phyloP scores from a whole-genome alignment of 2,888 invertebrate species.

The Aporophyla nigra region DNA sequence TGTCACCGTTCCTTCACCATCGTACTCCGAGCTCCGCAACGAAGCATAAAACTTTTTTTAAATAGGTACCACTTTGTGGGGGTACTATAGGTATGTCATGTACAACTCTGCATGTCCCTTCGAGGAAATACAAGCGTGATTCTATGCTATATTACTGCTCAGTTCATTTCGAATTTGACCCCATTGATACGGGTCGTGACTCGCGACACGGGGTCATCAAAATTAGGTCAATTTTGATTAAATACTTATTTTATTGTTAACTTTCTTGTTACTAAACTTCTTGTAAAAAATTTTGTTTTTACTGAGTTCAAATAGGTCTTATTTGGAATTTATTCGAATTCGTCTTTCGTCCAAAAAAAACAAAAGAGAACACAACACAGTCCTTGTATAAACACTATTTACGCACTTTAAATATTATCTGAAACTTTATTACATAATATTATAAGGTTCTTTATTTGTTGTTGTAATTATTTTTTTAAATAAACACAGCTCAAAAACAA shows the following conservation, averaged over 20 bases:
- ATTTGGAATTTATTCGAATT: background rate
- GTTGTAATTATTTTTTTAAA: background rate
- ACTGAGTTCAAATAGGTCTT: background rate
- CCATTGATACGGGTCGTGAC: background rate
- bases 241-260: background rate
- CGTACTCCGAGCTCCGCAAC: background rate
- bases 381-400: background rate
- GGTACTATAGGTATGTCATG: background rate
- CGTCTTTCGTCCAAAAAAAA: background rate
- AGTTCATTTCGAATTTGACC: constrained; percentile 4
- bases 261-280: background rate
- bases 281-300: background rate
- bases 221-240: constrained; percentile 31
- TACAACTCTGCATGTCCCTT: background rate
- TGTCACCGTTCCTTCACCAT: background rate
- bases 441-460: background rate
- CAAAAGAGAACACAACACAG: constrained; percentile 7
- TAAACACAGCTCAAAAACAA: constrained; percentile 2
- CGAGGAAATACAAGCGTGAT: background rate
- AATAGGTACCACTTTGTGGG: background rate
- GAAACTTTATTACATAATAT: background rate
- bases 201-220: constrained; percentile 11
- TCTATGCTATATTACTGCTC: too few species aligned
- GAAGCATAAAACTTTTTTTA: background rate
- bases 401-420: background rate